Evolutionary conservation across 2,888 invertebrate species (phyloP).

Genomic region (Drosophila neotestacea): DNA sequence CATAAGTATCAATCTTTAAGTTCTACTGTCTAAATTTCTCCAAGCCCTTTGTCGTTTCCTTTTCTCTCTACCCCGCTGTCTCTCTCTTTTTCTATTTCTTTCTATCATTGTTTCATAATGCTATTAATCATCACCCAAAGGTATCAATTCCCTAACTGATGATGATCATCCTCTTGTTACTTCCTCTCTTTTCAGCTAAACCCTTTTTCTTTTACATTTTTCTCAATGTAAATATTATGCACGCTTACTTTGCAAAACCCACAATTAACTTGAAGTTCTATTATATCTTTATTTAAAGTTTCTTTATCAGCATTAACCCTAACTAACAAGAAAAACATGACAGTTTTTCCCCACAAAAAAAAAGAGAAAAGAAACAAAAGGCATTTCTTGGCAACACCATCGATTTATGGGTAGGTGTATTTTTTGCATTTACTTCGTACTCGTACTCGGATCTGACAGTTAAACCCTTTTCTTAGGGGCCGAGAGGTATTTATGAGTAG

Average conservation of each 20-base stretch:
- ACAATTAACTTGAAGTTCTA: constrained; percentile 44
- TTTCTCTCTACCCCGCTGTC: background rate
- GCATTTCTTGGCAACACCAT: constrained; percentile 71
- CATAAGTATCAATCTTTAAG: background rate
- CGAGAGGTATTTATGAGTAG: constrained; percentile 60
- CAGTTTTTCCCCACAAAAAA: constrained; percentile 67
- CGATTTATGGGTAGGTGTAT: constrained; percentile 65
- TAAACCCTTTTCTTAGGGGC: constrained; percentile 37
- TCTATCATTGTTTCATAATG: background rate
- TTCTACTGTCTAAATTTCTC: background rate
- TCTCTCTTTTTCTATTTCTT: background rate
- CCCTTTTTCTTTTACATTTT: constrained; percentile 8
- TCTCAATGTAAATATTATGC: constrained; percentile 32
- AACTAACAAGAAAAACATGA: constrained; percentile 70
- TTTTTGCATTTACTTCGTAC: constrained; percentile 15
- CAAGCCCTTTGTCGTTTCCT: background rate
- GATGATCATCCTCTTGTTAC: constrained; percentile 1
- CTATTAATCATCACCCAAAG: constrained; percentile 11
- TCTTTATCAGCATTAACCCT: constrained; percentile 40
- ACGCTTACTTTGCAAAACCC: constrained; percentile 29
- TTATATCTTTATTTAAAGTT: constrained; percentile 47
- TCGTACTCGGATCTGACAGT: constrained; percentile 27
- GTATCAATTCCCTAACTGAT: constrained; percentile 9
- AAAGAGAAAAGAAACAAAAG: constrained; percentile 25
- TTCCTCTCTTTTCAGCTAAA: background rate